A percentile compares a stretch with the other conserved stretches of the same genome.
Evolutionary conservation across 2,797 vertebrate genomes (phyloP).

Genomic region (Toxotes lorentzi): DNA sequence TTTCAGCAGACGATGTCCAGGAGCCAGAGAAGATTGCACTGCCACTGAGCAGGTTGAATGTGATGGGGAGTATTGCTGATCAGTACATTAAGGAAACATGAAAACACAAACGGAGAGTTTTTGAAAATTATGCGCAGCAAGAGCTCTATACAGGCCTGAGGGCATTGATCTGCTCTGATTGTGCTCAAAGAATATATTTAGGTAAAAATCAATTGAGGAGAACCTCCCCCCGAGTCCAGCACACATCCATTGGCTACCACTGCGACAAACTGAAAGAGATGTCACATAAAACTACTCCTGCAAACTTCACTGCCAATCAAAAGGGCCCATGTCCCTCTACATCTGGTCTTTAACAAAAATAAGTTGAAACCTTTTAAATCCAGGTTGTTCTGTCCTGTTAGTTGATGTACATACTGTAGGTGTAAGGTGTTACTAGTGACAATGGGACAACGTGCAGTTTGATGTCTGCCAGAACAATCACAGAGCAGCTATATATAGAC

Average conservation of each 20-base stretch:
- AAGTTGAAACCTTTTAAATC: not conserved
- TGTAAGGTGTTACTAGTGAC: not conserved
- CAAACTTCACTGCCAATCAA: not conserved
- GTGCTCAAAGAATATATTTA: slow-evolving; percentile 37
- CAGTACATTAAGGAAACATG: slow-evolving; percentile 30
- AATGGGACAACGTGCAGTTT: slow-evolving; percentile 15
- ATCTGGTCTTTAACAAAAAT: slow-evolving; percentile 7
- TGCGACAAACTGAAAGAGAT: slow-evolving; percentile 11
- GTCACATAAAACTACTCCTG: not conserved
- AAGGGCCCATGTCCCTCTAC: not conserved
- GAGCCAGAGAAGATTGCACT: slow-evolving; percentile 26
- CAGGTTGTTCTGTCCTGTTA: slow-evolving; percentile 4
- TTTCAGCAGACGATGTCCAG: slow-evolving; percentile 36
- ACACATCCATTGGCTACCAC: not conserved
- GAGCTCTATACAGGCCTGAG: slow-evolving; percentile 16
- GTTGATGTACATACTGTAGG: not conserved
- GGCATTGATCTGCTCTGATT: slow-evolving; percentile 44
- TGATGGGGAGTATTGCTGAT: slow-evolving; percentile 34
- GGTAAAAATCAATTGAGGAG: slow-evolving; percentile 28
- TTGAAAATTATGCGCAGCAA: slow-evolving; percentile 39
- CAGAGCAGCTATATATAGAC: slow-evolving; percentile 8
- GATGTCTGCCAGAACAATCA: slow-evolving; percentile 24
- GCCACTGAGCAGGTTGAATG: slow-evolving; percentile 25
- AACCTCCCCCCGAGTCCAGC: not conserved
- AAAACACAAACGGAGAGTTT: slow-evolving; percentile 27